A percentile compares a stretch with the other conserved stretches of the same genome.
Evolutionary conservation across 1,140 invertebrate species (phyloP).

Genomic region (Drosophila ironensis): DNA sequence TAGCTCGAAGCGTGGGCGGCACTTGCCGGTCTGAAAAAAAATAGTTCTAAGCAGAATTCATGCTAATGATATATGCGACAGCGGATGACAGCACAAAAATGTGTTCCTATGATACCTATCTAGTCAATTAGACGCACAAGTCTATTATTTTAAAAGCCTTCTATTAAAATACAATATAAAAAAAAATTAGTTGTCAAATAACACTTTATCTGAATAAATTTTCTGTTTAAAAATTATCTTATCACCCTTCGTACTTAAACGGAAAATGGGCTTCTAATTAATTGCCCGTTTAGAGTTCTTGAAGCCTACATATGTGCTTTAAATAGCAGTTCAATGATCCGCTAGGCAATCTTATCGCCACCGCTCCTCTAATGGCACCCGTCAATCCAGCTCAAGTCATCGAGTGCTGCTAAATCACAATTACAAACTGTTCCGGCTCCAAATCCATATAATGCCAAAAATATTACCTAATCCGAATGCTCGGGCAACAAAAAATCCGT

Average conservation of each 20-base stretch:
- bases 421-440: slow-evolving; percentile 26
- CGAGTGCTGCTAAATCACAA: slow-evolving; percentile 19
- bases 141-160: too few relatives aligned
- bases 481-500: slow-evolving; percentile 1
- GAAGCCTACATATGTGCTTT: slow-evolving; percentile 3
- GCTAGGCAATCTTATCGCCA: slow-evolving; percentile 24
- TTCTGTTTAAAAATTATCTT: slow-evolving; percentile 9
- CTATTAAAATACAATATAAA: too few relatives aligned
- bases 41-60: slow-evolving; percentile 21
- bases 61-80: slow-evolving; percentile 41
- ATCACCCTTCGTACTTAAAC: neutral
- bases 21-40: slow-evolving; percentile 24
- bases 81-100: slow-evolving; percentile 22
- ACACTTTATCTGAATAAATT: neutral
- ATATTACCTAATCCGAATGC: slow-evolving; percentile 31
- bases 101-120: neutral
- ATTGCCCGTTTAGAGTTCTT: slow-evolving; percentile 14
- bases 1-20: slow-evolving; percentile 40
- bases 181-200: neutral
- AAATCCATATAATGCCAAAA: slow-evolving; percentile 13
- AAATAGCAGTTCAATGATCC: slow-evolving; percentile 34
- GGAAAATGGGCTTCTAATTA: slow-evolving; percentile 9
- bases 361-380: slow-evolving; percentile 10
- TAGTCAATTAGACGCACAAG: neutral
- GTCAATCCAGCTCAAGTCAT: slow-evolving; percentile 8